Percentiles rank a stretch among this genome's conserved stretches.
These are phyloP conservation scores for Drosophila incognita DNA, from an alignment of 2,888 invertebrate genomes.

Conservation along the genomic window DNA sequence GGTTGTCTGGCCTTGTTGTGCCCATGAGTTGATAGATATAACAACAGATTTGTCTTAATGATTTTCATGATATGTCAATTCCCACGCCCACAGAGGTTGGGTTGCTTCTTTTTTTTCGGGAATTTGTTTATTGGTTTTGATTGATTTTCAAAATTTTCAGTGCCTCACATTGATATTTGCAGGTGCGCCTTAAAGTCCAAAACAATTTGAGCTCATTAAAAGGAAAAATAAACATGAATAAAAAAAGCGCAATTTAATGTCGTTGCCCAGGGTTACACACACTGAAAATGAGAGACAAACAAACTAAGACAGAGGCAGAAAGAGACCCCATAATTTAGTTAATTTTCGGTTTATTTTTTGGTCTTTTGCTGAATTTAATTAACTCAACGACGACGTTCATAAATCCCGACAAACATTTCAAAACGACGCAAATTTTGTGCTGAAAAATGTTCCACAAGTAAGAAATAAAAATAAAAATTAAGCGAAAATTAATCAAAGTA, in stretches of 20 bases:
- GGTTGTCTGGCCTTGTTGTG: conserved; percentile 30
- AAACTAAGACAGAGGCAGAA: conserved; percentile 4
- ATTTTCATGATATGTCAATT: conserved; percentile 40
- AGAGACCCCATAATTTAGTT: conserved; percentile 68
- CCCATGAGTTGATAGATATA: conserved; percentile 35
- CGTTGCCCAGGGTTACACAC: conserved; percentile 65
- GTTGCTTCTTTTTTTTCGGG: too few relatives aligned
- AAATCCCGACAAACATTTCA: conserved; percentile 70
- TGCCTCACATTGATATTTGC: conserved; percentile 22
- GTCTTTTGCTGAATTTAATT: conserved; percentile 64
- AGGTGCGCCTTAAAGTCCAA: conserved; percentile 61
- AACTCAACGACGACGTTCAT: conserved; percentile 71
- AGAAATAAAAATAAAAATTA: conserved; percentile 81
- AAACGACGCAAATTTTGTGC: conserved; percentile 72
- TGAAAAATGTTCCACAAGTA: conserved; percentile 67
- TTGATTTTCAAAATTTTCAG: conserved; percentile 25
- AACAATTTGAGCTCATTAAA: conserved; percentile 76
- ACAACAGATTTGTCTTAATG: conserved; percentile 36
- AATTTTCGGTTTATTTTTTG: conserved; percentile 54
- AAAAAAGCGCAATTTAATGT: conserved; percentile 56
- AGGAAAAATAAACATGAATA: conserved; percentile 58
- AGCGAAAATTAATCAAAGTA: conserved; percentile 80
- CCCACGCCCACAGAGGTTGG: conserved; percentile 38
- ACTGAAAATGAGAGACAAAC: neutral
- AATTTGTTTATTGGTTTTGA: conserved; percentile 22